These are phyloP conservation scores for Mesocricetus auratus DNA, from an alignment of 2,113 vertebrate genomes.

Conservation along the genomic window DNA sequence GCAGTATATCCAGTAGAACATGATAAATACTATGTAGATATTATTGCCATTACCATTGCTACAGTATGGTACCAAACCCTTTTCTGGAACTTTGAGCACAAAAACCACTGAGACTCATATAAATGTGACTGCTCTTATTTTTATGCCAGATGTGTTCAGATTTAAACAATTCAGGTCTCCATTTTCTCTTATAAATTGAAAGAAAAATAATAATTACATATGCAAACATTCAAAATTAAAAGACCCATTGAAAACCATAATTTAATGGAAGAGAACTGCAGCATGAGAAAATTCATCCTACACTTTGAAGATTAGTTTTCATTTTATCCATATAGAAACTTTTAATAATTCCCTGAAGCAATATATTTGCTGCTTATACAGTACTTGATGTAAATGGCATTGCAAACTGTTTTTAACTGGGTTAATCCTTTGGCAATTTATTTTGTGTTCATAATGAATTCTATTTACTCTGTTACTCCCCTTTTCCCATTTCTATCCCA, in stretches of 20 bases:
- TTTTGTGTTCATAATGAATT: not conserved
- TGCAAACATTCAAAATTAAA: not conserved
- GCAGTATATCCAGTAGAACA: not conserved
- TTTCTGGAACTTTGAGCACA: not conserved
- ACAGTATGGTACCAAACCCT: not conserved
- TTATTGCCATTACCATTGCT: not conserved
- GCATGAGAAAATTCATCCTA: not conserved
- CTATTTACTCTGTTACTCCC: too few species aligned
- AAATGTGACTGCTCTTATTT: not conserved
- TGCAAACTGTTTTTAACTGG: not conserved
- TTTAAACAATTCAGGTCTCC: not conserved
- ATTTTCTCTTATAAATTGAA: not conserved
- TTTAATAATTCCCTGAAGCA: not conserved
- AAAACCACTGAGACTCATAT: not conserved
- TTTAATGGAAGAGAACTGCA: not conserved
- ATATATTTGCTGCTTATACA: not conserved
- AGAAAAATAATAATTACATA: not conserved
- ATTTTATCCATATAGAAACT: not conserved
- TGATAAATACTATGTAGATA: not conserved
- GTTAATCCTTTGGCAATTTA: not conserved
- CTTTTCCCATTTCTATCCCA: not conserved
- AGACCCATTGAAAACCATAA: not conserved
- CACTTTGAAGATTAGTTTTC: not conserved
- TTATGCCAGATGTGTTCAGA: not conserved
- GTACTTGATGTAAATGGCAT: not conserved